phyloP scores from a whole-genome alignment of 2,888 invertebrate genomes.

The Amphipyra tragopoginis region DNA sequence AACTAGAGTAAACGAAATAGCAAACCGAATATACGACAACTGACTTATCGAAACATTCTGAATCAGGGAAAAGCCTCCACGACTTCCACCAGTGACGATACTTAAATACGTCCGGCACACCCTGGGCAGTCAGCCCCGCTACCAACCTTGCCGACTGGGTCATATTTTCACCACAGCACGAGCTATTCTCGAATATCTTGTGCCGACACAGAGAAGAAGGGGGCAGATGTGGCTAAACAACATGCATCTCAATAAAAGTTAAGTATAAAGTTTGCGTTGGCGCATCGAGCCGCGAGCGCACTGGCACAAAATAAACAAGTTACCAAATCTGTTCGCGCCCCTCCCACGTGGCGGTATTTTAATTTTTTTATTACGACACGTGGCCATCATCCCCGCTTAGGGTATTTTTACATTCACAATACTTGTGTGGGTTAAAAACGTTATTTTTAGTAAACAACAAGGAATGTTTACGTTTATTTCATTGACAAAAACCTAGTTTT shows the following conservation, averaged over 20 bases:
- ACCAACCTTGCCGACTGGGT: too few relatives aligned
- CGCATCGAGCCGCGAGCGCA: constrained; percentile 12
- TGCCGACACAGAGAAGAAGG: too few relatives aligned
- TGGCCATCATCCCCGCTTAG: constrained; percentile 67
- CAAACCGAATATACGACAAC: too few relatives aligned
- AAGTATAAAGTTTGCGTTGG: constrained; percentile 49
- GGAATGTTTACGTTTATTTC: constrained; percentile 16
- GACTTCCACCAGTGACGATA: too few relatives aligned
- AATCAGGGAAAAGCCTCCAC: too few relatives aligned
- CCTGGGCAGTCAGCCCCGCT: too few relatives aligned
- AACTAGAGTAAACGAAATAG: too few relatives aligned
- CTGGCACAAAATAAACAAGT: constrained; percentile 59
- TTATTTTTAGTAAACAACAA: constrained; percentile 26
- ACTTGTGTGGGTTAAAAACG: constrained; percentile 49
- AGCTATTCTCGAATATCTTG: too few relatives aligned
- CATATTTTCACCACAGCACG: too few relatives aligned
- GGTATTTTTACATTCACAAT: constrained; percentile 66
- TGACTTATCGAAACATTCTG: too few relatives aligned
- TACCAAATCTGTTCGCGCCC: constrained; percentile 54
- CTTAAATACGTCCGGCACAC: too few relatives aligned
- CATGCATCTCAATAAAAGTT: not conserved
- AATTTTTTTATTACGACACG: constrained; percentile 53
- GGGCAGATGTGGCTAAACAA: too few relatives aligned
- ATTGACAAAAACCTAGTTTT: constrained; percentile 19
- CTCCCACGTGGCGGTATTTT: constrained; percentile 54